Conservation (phyloP, 2,888 invertebrate genomes). For the Pelosia muscerda region DNA sequence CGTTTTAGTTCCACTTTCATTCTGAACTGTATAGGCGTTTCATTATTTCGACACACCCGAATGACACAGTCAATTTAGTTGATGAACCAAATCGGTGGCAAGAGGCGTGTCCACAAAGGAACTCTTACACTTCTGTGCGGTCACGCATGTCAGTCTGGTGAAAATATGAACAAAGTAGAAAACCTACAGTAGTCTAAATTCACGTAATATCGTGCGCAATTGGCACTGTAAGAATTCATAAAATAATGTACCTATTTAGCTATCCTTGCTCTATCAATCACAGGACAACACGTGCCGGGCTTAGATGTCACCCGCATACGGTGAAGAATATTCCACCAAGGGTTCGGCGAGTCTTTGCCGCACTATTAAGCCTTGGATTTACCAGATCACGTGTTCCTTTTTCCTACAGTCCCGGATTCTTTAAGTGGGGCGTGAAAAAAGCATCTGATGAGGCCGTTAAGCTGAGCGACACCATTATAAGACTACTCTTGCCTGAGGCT, state of each 20-base stretch:
- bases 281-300: no score
- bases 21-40: constrained; percentile 22
- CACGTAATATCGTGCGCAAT: background rate
- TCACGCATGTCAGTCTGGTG: constrained; percentile 49
- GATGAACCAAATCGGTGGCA: constrained; percentile 60
- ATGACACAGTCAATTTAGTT: constrained; percentile 59
- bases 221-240: background rate
- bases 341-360: no score
- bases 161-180: constrained; percentile 39
- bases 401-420: no score
- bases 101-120: constrained; percentile 54
- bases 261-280: no score
- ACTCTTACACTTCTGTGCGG: constrained; percentile 46
- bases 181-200: constrained; percentile 41
- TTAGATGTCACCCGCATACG: no score
- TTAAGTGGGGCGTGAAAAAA: no score
- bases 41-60: constrained; percentile 52
- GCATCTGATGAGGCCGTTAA: no score
- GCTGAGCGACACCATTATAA: no score
- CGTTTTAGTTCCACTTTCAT: constrained; percentile 49
- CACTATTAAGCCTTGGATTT: no score
- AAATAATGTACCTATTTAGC: background rate
- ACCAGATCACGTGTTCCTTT: no score
- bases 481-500: no score
- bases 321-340: no score